Evolutionary conservation across 2,113 vertebrate genomes (phyloP).

Genomic region (Crypturellus undulatus): DNA sequence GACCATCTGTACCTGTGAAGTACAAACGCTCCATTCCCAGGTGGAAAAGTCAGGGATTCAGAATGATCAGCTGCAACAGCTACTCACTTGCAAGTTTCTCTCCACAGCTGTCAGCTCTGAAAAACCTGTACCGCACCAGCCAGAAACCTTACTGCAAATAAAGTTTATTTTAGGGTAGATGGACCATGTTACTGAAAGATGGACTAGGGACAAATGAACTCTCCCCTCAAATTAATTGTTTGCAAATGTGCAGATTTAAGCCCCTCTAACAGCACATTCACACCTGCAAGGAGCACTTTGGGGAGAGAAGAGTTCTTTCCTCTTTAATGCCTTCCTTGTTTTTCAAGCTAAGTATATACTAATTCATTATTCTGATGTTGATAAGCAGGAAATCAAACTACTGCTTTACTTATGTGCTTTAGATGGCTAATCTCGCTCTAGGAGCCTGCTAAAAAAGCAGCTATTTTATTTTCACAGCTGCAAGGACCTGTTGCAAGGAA

Average conservation of each 20-base stretch:
- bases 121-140: not conserved
- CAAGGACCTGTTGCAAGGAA: not conserved
- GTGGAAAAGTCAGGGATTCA: not conserved
- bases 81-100: not conserved
- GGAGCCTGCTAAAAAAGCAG: not conserved
- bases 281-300: not conserved
- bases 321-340: not conserved
- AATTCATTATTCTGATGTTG: constrained; percentile 29
- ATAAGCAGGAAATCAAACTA: not conserved
- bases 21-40: not conserved
- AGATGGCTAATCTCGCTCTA: not conserved
- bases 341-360: not conserved
- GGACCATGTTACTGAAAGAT: constrained; percentile 33
- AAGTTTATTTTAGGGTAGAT: constrained; percentile 12
- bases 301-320: not conserved
- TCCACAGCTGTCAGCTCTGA: not conserved
- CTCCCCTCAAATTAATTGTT: not conserved
- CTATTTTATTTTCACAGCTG: constrained; percentile 16
- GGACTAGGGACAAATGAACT: constrained; percentile 8
- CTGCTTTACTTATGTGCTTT: not conserved
- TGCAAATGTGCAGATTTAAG: not conserved
- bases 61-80: not conserved
- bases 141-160: not conserved
- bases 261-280: not conserved
- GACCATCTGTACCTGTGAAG: not conserved